A percentile compares a stretch with the other conserved stretches of the same genome.
Evolutionary conservation across 1,140 invertebrate species (phyloP).

Genomic region (Panulirus ornatus): DNA sequence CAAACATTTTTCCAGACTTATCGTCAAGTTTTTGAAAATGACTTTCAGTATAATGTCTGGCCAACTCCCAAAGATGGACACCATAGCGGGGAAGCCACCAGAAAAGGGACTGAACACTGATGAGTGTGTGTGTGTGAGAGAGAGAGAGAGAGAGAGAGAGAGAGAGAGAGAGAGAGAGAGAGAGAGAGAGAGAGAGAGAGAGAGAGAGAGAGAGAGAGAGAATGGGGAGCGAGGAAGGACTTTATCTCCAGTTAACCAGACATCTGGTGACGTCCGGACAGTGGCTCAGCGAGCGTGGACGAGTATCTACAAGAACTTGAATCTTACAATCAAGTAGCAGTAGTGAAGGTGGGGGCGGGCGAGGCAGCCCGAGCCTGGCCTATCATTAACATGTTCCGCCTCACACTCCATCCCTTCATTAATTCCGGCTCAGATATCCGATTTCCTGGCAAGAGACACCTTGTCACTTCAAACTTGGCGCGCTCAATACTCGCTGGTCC

Average conservation of each 20-base stretch:
- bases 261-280: not conserved
- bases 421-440: slow-evolving; percentile 28
- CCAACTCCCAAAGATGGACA: too few relatives aligned
- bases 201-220: not conserved
- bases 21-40: too few relatives aligned
- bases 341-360: not conserved
- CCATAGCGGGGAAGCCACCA: too few relatives aligned
- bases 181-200: not conserved
- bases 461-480: slow-evolving; percentile 25
- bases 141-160: not conserved
- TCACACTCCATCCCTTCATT: not conserved
- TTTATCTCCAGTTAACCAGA: not conserved
- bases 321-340: not conserved
- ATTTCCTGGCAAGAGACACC: slow-evolving; percentile 17
- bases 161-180: not conserved
- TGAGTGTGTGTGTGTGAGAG: not conserved
- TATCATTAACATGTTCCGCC: not conserved
- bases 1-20: too few relatives aligned
- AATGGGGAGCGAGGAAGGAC: not conserved
- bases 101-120: too few relatives aligned
- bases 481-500: not conserved
- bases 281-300: not conserved
- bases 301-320: not conserved
- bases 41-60: too few relatives aligned
- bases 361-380: not conserved